Conservation (phyloP, 2,888 invertebrate species). For the Trilocha varians region DNA sequence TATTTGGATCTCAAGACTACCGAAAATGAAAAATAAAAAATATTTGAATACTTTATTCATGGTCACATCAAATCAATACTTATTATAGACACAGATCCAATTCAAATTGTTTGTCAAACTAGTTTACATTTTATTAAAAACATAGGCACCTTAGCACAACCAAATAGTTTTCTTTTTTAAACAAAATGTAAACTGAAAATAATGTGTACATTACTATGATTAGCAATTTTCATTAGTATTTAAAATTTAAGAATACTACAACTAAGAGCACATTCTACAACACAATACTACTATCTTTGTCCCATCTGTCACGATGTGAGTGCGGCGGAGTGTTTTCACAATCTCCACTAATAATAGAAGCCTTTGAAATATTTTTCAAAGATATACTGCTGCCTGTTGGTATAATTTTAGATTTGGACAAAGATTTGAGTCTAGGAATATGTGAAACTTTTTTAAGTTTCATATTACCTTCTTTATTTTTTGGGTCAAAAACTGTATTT, state of each 20-base stretch:
- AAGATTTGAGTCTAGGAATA: slow-evolving; percentile 58
- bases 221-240: too few species aligned
- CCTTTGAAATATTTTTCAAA: slow-evolving; percentile 46
- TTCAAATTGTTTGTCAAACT: too few species aligned
- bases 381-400: slow-evolving; percentile 45
- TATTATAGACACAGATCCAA: too few species aligned
- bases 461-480: slow-evolving; percentile 23
- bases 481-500: slow-evolving; percentile 49
- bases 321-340: slow-evolving; percentile 68
- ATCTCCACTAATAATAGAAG: slow-evolving; percentile 42
- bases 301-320: slow-evolving; percentile 63
- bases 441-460: slow-evolving; percentile 45
- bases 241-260: too few species aligned
- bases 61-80: not conserved
- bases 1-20: too few species aligned
- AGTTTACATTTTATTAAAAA: too few species aligned
- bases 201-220: too few species aligned
- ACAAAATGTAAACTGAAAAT: not conserved
- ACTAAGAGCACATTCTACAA: slow-evolving; percentile 29
- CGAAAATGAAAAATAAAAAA: not conserved
- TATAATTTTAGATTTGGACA: slow-evolving; percentile 37
- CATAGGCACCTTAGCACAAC: too few species aligned
- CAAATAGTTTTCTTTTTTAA: not conserved
- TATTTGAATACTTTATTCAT: not conserved
- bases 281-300: slow-evolving; percentile 64